Percentiles rank a stretch among this genome's conserved stretches.
Conservation (phyloP, 2,113 vertebrate genomes). For the Tragelaphus imberbis region DNA sequence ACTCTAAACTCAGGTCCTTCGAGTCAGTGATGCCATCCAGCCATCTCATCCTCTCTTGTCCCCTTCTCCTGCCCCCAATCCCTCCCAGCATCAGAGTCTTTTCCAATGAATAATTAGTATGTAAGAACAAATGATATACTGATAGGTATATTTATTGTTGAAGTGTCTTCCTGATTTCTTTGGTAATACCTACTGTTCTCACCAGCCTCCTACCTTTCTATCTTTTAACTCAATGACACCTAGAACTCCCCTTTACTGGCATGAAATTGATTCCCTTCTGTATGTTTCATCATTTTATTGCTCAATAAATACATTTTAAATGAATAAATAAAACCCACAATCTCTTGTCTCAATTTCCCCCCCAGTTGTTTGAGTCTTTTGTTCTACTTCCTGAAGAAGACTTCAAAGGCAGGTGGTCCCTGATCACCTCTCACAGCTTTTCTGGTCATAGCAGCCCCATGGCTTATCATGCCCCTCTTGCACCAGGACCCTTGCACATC, state of each 20-base stretch:
- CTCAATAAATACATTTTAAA: neutral
- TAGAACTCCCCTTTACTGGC: neutral
- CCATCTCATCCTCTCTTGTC: no score
- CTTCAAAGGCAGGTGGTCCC: neutral
- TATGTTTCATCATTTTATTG: neutral
- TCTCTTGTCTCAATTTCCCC: neutral
- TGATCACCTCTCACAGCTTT: neutral
- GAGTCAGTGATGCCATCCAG: no score
- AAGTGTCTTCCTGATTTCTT: neutral
- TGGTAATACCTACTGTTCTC: neutral
- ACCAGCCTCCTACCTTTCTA: neutral
- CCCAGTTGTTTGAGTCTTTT: neutral
- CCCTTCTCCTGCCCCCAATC: no score
- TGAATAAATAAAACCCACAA: neutral
- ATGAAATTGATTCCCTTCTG: neutral
- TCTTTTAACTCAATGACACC: neutral
- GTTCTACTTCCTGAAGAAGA: neutral
- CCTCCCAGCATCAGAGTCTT: no score
- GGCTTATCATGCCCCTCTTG: neutral
- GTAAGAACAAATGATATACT: rapidly evolving
- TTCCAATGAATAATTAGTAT: no score
- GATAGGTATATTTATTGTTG: no score
- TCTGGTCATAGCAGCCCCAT: neutral
- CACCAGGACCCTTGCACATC: neutral
- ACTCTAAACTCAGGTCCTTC: no score